Evolutionary conservation across 1,140 invertebrate genomes (phyloP), one percentile per base, ranked within the genome.

Genomic region (Lucilia sericata): DNA sequence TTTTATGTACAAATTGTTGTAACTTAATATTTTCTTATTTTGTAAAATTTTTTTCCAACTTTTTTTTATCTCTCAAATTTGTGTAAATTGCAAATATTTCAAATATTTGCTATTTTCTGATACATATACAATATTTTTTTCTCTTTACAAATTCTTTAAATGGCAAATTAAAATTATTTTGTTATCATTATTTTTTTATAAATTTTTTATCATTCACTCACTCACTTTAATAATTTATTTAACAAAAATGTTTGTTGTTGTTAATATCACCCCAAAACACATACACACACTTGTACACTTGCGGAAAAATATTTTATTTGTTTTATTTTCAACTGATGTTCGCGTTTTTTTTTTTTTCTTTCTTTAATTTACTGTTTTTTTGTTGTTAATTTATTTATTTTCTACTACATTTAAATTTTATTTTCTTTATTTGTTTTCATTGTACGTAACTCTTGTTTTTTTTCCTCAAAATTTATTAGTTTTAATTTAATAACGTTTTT

Each of bases 281-380:
- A 21, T 0, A 21, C n/a, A 80, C 42, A 42, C 75, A n/a, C 75
- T 42, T 78, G 2, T 34, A 75, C 36, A 42, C 75, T 42, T 17
- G 17, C 34, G 5, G 42, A 80, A 47, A 80, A 80, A 49, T 80
- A 80, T 80, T 80, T 80, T 80, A 80, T 80, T 80, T 80, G 76
- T 80, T 80, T 80, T 80, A 80, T 51, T 80, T 80, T 80, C 42
- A 80, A 80, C 42, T 49, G 36, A 51, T 14, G 42, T 80, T 80
- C 47, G 42, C 21, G 42, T 19, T 25, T 80, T 34, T 80, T 49
- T 51, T 80, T 42, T 47, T 75, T 14, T n/a, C n/a, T n/a, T n/a
- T n/a, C n/a, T 36, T 75, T 14, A 12, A 17, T 30, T 34, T 75
- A 34, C 25, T 75, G 21, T 75, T 34, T 78, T 80, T 21, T 78